Evolutionary conservation across 2,888 invertebrate species (phyloP), one percentile per base, ranked within the genome.

Genomic region (Cantharis lateralis): DNA sequence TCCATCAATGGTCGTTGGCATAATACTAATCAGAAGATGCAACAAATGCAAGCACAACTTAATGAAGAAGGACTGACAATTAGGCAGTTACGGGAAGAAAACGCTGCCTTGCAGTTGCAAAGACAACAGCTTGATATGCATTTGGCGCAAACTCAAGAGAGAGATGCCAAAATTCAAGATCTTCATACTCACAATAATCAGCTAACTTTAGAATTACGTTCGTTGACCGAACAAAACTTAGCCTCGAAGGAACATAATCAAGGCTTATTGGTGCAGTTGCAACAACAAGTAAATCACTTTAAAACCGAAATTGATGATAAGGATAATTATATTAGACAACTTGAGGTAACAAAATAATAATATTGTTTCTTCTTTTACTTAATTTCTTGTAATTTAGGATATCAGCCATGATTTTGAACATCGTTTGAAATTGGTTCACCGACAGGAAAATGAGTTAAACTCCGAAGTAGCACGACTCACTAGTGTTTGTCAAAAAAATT

Each of bases 51-150:
- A 85, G 87, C 89, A 0, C 92, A 93, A 85, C 85, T 93, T 32
- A 90, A 89, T 80, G 90, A 91, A 13, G 91, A 91, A 78, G 86
- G 89, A 1, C 86, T 89, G 77, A 89, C 90, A 70, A 86, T 88
- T 72, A 88, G 88, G 74, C 89, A 90, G 80, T 84, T 91, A 82
- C 87, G 89, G 77, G 91, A 92, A 72, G 92, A 92, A 81, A 90
- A 91, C 78, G 87, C 88, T 71, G 91, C 92, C 80, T 87, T 91
- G 69, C 91, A 92, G 77, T 89, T 91, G 4, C 92, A 93, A 82
- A 89, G 91, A 15, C 91, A 92, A 75, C 93, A 93, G 83, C 87
- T 93, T 87, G 93, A 94, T 82, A 88, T 92, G 83, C 92, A 92
- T 82, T 90, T 93, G 73, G 90, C 91, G 78, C 90, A 91, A 82